Evolutionary conservation across 2,797 vertebrate genomes (phyloP), one percentile per base, ranked within the genome.

Genomic region (Sphenopsis melanotis): DNA sequence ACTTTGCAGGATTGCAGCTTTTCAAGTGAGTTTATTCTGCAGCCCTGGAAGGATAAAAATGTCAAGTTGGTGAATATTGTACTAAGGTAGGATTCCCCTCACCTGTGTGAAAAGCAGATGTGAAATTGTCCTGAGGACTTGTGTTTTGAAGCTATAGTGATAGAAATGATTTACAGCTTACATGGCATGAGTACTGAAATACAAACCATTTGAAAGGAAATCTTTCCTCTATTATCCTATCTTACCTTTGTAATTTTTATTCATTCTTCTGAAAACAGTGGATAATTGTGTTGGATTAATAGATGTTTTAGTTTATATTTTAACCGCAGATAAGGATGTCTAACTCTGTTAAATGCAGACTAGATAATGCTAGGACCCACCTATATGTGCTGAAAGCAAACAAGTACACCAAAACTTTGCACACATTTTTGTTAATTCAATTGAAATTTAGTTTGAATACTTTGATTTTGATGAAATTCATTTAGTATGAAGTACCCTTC

Each of bases 121-220:
- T 78, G 83, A 83, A 96, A 53, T 68, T 92, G 55, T 89, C 41
- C 56, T 65, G 34, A 93, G 77, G 71, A 94, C 11, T 70, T 42
- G 42, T 77, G 68, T 95, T 90, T 92, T 92, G 84, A 91, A 95
- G 55, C 44, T 78, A 3, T 47, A 90, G 60, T 5, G 5, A 63
- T 65, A 60, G 19, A 69, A 81, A 74, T 93, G 3, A 91, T 93
- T 93, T 96, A 76, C 52, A 86, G 72, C 57, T 86, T 89, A 95
- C 12, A 11, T 68, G 41, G 46, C 66, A 87, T 92, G 74, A 94
- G 65, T 47, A 30, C 12, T 79, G 57, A 81, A 85, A 82, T 83
- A 32, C 59, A 70, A 50, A 63, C 36, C 11, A 60, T 93, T 94
- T 77, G 63, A 83, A 89, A 88, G 60, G 52, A 92, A 87, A 79